Conservation (phyloP, 2,888 invertebrate species). For the Gandaritis pyraliata region DNA sequence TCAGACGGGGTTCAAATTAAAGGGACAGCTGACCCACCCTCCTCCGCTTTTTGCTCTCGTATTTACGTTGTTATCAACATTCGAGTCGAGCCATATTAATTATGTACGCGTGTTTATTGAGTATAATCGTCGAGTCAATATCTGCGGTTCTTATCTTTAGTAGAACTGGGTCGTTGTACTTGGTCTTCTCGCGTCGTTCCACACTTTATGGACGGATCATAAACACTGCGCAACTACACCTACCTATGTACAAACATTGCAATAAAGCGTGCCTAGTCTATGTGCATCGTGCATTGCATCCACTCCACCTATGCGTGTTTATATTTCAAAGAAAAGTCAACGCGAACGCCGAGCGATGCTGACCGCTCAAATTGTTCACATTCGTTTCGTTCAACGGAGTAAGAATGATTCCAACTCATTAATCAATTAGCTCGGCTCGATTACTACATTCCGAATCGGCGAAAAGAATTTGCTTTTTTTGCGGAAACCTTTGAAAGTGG, state of each 20-base stretch:
- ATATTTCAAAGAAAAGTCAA: conserved; percentile 25
- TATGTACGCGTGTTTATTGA: conserved; percentile 37
- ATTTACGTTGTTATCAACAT: conserved; percentile 40
- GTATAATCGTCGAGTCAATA: conserved; percentile 62
- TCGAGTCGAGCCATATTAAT: conserved; percentile 27
- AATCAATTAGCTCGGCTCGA: conserved; percentile 29
- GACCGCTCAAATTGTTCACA: conserved; percentile 27
- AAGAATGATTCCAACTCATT: conserved; percentile 30
- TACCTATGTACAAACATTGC: conserved; percentile 16
- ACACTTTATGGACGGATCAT: conserved; percentile 29
- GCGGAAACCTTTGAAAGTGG: conserved; percentile 20
- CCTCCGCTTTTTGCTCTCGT: conserved; percentile 34
- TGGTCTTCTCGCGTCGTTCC: conserved; percentile 49
- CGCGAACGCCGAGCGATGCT: conserved; percentile 19
- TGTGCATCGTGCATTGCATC: conserved; percentile 3
- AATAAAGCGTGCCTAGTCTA: conserved; percentile 17
- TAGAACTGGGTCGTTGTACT: conserved; percentile 68
- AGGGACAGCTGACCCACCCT: conserved; percentile 42
- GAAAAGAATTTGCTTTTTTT: conserved; percentile 26
- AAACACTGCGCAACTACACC: conserved; percentile 13
- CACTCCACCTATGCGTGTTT: conserved; percentile 19
- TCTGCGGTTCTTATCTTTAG: conserved; percentile 56
- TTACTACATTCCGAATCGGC: conserved; percentile 22
- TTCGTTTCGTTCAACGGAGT: conserved; percentile 31
- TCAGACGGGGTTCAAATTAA: conserved; percentile 32